phyloP scores from a whole-genome alignment of 2,797 vertebrate genomes.

The Botia almorhae region DNA sequence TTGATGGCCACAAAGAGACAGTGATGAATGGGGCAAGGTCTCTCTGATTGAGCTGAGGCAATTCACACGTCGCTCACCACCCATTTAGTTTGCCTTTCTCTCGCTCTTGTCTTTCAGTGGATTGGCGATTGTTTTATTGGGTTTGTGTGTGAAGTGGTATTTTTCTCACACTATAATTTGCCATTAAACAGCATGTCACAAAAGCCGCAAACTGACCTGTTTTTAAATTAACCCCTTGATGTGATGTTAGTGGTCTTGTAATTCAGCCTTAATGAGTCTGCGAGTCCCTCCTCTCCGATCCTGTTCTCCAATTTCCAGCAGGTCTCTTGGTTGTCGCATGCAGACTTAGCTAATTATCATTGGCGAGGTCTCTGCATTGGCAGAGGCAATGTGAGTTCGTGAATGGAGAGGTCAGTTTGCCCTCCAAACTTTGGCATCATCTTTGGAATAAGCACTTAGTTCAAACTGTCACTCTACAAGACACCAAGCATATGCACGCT shows the following conservation, averaged over 20 bases:
- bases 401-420: constrained; percentile 72
- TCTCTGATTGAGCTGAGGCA: constrained; percentile 73
- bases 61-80: constrained; percentile 58
- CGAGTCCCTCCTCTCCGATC: constrained; percentile 10
- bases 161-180: constrained; percentile 61
- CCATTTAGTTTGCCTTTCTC: constrained; percentile 68
- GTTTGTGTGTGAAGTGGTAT: constrained; percentile 18
- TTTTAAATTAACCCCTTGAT: constrained; percentile 31
- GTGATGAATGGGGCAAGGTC: constrained; percentile 75
- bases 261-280: constrained; percentile 19
- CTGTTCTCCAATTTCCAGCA: constrained; percentile 31
- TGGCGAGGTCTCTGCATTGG: constrained; percentile 58
- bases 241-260: constrained; percentile 36
- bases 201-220: constrained; percentile 60
- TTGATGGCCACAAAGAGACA: constrained; percentile 69
- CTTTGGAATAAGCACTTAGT: constrained; percentile 65
- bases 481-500: constrained; percentile 33
- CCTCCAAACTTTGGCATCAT: constrained; percentile 70
- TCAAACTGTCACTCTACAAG: constrained; percentile 50
- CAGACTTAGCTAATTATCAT: constrained; percentile 47
- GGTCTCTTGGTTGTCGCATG: constrained; percentile 42
- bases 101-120: constrained; percentile 63
- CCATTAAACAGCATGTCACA: constrained; percentile 58
- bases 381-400: constrained; percentile 57
- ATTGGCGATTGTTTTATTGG: constrained; percentile 56